Evolutionary conservation across 2,113 vertebrate genomes (phyloP), one percentile per base, ranked within the genome.

Genomic region (Holacanthus passer): DNA sequence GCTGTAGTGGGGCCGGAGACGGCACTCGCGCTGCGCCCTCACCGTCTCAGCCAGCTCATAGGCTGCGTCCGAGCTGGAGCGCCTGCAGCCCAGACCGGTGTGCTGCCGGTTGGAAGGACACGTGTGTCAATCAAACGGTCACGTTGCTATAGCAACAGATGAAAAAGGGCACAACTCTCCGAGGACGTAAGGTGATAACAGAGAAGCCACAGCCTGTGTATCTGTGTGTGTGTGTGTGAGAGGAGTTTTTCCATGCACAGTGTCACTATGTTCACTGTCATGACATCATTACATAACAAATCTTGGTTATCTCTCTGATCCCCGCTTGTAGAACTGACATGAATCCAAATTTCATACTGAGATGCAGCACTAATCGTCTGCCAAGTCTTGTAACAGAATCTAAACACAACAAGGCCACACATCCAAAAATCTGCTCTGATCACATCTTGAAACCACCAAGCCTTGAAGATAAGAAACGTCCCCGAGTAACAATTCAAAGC

Each of bases 1-100:
- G 19, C 96, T 97, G 94, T 96, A 96, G 91, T 97, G 96, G 0
- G 96, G 96, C 88, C 96, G 94, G 87, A 97, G 94, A 4, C 96
- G 95, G 81, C 96, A 96, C 90, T 96, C 96, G 16, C 97, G 94
- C 94, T 96, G 96, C 1, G 94, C 94, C 92, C 95, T 97, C 89
- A 95, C 94, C 17, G 95, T 94, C 63, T 96, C 96, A 0, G 92
- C 89, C 64, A 89, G 93, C 94, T 96, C 96, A 19, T 96, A 96
- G 86, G 95, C 95, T 0, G 96, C 95, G 81, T 96, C 96, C 0
- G 96, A 97, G 93, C 96, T 98, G 92, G 96, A 97, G 59, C 97
- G 95, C 91, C 96, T 95, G 92, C 96, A 97, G 83, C 91, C 85
- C 0, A 94, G 91, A 43, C 90, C 90, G 37, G 93, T 80, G 16